Conservation (phyloP, 2,797 vertebrate genomes). For the Fistularia commersonii region DNA sequence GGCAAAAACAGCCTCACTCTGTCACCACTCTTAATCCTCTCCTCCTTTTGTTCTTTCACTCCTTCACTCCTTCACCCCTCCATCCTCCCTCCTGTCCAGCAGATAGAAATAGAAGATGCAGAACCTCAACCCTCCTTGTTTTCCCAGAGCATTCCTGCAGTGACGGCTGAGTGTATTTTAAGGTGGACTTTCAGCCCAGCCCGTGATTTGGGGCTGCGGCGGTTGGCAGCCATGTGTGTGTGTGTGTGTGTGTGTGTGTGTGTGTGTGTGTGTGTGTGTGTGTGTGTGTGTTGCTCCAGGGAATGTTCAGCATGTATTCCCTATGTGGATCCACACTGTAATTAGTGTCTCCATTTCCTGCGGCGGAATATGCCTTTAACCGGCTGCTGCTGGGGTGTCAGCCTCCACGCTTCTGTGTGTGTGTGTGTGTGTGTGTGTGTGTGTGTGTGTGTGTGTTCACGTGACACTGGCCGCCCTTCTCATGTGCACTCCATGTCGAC, state of each 20-base stretch:
- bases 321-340: conserved; percentile 58
- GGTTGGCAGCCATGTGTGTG: conserved; percentile 51
- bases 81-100: conserved; percentile 29
- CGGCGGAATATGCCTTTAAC: conserved; percentile 46
- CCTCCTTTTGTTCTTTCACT: background rate
- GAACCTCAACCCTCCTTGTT: conserved; percentile 53
- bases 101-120: conserved; percentile 54
- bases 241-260: conserved; percentile 33
- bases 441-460: conserved; percentile 2
- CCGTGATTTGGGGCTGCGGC: conserved; percentile 70
- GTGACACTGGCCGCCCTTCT: too few species aligned
- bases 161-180: conserved; percentile 64
- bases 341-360: conserved; percentile 61
- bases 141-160: conserved; percentile 65
- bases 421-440: conserved; percentile 22
- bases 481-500: too few species aligned
- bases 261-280: conserved; percentile 23
- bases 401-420: conserved; percentile 31
- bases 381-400: conserved; percentile 42
- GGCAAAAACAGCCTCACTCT: too few species aligned
- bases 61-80: conserved; percentile 8
- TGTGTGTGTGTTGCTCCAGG: conserved; percentile 35
- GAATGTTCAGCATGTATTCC: conserved; percentile 58
- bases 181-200: conserved; percentile 64
- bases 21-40: too few species aligned